These are phyloP conservation scores for Haliclystus octoradiatus DNA, from an alignment of 30 jellyfish, hydroid and myxozoan genomes.

Conservation along the genomic window DNA sequence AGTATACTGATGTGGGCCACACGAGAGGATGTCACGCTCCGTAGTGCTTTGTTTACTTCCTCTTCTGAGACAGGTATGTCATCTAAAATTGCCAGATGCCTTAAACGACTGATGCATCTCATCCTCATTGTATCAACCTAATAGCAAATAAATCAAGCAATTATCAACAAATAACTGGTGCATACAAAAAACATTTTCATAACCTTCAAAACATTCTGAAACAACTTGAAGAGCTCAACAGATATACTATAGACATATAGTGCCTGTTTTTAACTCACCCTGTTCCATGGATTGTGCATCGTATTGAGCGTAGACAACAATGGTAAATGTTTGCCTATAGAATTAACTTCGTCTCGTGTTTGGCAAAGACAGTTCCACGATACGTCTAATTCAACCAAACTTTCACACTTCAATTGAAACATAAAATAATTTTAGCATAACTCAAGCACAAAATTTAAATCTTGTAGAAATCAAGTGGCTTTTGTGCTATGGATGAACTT, in stretches of 20 bases:
- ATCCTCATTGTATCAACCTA: constrained; percentile 66
- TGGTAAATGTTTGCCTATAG: constrained; percentile 52
- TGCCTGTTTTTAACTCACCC: no score
- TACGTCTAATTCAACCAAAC: constrained; percentile 40
- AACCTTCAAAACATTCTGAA: no score
- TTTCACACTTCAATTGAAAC: no score
- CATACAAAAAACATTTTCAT: no score
- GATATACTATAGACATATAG: no score
- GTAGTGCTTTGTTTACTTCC: constrained; percentile 61
- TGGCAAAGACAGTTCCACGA: constrained; percentile 67
- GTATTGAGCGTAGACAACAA: constrained; percentile 27
- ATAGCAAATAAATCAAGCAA: not conserved
- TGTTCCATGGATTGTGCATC: constrained; percentile 67
- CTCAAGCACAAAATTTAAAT: no score
- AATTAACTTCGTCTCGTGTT: constrained; percentile 82
- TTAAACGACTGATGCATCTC: constrained; percentile 83
- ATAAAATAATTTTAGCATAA: no score
- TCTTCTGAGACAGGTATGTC: constrained; percentile 53
- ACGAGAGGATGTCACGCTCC: constrained; percentile 74
- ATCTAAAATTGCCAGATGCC: constrained; percentile 44
- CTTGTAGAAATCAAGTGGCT: no score
- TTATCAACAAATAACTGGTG: no score
- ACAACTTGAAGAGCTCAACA: no score
- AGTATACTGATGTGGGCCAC: constrained; percentile 63
- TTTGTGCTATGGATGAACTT: no score